Conservation (phyloP, 1,140 invertebrate genomes). For the Euura lappo region DNA sequence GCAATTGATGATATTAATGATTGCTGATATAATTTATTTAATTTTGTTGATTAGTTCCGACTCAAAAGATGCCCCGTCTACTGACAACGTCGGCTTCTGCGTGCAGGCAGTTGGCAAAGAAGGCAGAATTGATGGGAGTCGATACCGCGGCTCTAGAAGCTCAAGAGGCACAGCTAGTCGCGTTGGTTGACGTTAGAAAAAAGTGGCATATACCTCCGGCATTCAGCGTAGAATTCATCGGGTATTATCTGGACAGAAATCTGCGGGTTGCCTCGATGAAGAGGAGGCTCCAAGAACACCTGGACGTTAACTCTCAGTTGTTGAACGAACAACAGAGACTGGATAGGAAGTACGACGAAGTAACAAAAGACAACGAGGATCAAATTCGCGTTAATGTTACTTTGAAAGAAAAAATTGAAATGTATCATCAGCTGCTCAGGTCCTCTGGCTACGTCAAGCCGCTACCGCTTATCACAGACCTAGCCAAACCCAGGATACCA, state of each 20-base stretch:
- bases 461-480: constrained; percentile 45
- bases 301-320: constrained; percentile 76
- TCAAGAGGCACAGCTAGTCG: constrained; percentile 79
- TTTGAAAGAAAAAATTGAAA: constrained; percentile 64
- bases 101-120: constrained; percentile 80
- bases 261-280: constrained; percentile 79
- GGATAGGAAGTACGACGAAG: constrained; percentile 79
- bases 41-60: constrained; percentile 72
- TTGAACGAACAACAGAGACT: constrained; percentile 75
- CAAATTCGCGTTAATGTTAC: constrained; percentile 57
- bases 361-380: constrained; percentile 61
- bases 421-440: constrained; percentile 50
- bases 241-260: constrained; percentile 90
- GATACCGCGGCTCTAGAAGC: constrained; percentile 79
- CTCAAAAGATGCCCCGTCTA: constrained; percentile 91
- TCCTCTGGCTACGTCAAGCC: constrained; percentile 48
- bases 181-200: constrained; percentile 83
- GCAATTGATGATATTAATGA: no score
- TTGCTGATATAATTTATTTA: constrained; percentile 10
- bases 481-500: constrained; percentile 47
- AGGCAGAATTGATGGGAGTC: constrained; percentile 91
- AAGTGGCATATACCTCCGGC: constrained; percentile 94
- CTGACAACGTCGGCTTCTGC: constrained; percentile 90
- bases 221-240: constrained; percentile 92
- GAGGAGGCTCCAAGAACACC: constrained; percentile 74